Evolutionary conservation across 2,888 invertebrate species (phyloP), one percentile per base, ranked within the genome.

Genomic region (Cosmia pyralina): DNA sequence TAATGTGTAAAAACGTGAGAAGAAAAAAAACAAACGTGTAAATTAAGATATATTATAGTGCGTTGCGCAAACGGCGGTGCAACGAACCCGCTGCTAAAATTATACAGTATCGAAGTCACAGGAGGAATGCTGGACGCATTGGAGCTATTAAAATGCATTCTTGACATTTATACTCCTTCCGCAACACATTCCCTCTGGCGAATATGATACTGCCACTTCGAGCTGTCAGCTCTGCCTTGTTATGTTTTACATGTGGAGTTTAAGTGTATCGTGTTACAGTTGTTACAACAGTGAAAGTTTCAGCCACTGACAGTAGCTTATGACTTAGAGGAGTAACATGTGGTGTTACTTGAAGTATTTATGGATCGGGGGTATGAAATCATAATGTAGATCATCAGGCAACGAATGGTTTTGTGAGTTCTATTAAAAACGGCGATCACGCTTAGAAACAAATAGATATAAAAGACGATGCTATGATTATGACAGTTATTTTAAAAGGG

Each of bases 51-150:
- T 86, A 85, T 82, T 83, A 81, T 81, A 87, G 88, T 82, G 86
- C 65, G 90, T 94, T 93, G 90, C 93, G 93, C 88, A 93, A 94
- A 89, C 84, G 75, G 76, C 87, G 87, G 95, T 93, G 93, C 95
- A 94, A 91, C 90, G 95, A 95, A 93, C 95, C 88, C 91, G 84
- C 69, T 28, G 88, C 93, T 93, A 95, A 92, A 93, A 92, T 93
- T 94, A 94, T 72, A 88, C 88, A 72, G 89, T 89, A 91, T 89
- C 91, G 88, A 84, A 88, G 88, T 89, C 90, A 85, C 88, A 87
- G 83, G 88, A 77, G 92, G 92, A 92, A 92, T 92, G 92, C 91
- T 92, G 90, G 87, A 87, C 92, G 92, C 92, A 93, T 93, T 90
- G 79, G 87, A 89, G 88, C 88, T 90, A 91, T 92, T 93, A 92